A percentile compares a stretch with the other conserved stretches of the same genome.
Conservation (phyloP, 1,140 invertebrate species). For the Branchinecta lynchi region DNA sequence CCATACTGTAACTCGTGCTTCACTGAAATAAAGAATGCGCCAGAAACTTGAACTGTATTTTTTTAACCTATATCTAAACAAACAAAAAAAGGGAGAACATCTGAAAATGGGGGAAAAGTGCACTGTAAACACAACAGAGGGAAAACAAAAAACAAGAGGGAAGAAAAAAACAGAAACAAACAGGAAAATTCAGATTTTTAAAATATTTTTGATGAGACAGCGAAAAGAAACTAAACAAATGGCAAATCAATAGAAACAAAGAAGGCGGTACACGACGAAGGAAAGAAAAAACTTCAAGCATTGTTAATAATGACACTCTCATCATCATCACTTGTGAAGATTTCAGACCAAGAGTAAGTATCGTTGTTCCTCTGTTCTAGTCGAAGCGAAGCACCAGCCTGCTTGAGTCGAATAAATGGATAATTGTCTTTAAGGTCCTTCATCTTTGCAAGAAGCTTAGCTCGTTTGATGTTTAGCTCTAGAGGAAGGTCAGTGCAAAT, state of each 20-base stretch:
- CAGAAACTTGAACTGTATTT: constrained; percentile 8
- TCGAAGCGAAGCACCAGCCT: constrained; percentile 8
- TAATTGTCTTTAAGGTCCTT: constrained; percentile 3
- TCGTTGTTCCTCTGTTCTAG: not conserved
- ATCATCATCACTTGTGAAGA: constrained; percentile 7
- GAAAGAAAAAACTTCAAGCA: constrained; percentile 10
- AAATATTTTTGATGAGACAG: not conserved
- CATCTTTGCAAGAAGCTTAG: constrained; percentile 11
- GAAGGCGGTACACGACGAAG: too few relatives aligned
- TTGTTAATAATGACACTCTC: constrained; percentile 3
- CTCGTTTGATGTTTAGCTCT: not conserved
- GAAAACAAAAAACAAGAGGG: not conserved
- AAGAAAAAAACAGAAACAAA: not conserved
- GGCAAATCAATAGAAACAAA: not conserved
- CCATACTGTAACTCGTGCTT: not conserved
- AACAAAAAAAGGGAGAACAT: not conserved
- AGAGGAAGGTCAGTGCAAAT: not conserved
- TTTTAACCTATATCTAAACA: not conserved
- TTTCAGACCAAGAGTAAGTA: not conserved
- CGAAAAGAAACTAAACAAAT: not conserved
- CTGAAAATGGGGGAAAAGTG: not conserved
- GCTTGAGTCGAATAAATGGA: not conserved
- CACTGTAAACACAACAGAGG: not conserved
- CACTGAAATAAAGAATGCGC: not conserved
- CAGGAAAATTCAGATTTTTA: not conserved